Base-by-base conservation (phyloP, 2,888 invertebrate species). In the Hypomecis punctinalis region DNA sequence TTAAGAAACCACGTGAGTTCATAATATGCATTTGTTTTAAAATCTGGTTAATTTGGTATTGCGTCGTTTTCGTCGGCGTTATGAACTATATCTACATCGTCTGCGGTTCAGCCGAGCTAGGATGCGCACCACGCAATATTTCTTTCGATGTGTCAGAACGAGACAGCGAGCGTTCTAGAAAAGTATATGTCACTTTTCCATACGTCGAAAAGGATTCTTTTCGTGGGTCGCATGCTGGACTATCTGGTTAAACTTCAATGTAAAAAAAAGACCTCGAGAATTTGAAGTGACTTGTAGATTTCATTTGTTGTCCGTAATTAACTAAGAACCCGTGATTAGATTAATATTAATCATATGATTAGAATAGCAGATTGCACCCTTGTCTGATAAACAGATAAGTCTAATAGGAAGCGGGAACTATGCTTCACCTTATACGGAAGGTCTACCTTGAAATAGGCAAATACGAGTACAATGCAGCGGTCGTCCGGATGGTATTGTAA, bases 1-100 rank as follows among this genome's bases (percentile, higher is more conserved):
- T 23, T 23, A 3, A 23, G 23, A 23, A 23, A 3, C 23, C 23
- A 23, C 23, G 23, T 23, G 23, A 23, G 23, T 1, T 23, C 23
- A 2, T 23, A 23, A 23, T 23, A 23, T 23, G 1, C 23, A 23
- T 53, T 53, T 47, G 35, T 47, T 61, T 43, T 23, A 49, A 43
- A 49, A 49, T 43, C 36, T 49, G n/a, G 40, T 47, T 55, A 37
- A 49, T 61, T 54, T 47, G 42, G 40, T 46, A 39, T 5, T 51
- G 13, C 37, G 37, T 51, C 13, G 13, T n/a, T 9, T 39, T 11
- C 8, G 23, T 8, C 37, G 13, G 13, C 39, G 13, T 37, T 5
- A 37, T 11, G 49, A 37, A 11, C 8, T 36, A 49, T 49, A 5
- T 39, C 8, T 36, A 49, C 37, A 5, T 39, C n/a, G 8, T 5